Evolutionary conservation across 2,888 invertebrate genomes (phyloP).

Genomic region (Xestia c-nigrum): DNA sequence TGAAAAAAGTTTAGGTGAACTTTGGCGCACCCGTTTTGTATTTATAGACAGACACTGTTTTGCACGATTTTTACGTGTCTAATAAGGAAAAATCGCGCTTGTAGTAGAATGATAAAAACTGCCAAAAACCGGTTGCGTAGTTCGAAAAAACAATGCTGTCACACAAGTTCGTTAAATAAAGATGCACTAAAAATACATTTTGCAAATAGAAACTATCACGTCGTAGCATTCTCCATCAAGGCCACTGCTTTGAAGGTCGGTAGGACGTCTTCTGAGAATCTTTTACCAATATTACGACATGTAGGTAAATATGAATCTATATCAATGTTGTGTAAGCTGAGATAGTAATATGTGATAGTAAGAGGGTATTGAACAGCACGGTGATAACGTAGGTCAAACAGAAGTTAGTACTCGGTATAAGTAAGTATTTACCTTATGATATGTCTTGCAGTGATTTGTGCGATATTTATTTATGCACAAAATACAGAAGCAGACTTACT

Average conservation of each 20-base stretch:
- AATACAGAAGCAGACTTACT: no score
- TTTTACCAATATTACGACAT: conserved; percentile 4
- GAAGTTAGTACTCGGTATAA: neutral
- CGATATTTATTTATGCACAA: neutral
- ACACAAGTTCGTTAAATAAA: neutral
- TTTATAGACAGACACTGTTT: no score
- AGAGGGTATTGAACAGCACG: conserved; percentile 7
- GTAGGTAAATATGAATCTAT: neutral
- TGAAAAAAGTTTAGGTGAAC: no score
- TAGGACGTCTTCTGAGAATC: neutral
- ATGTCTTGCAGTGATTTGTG: neutral
- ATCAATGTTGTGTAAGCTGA: conserved; percentile 18
- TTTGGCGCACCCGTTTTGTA: no score
- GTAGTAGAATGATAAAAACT: no score
- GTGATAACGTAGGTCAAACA: conserved; percentile 26
- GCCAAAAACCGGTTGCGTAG: neutral
- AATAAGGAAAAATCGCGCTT: no score
- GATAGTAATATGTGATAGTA: conserved; percentile 20
- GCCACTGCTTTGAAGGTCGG: conserved; percentile 7
- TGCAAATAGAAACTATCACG: neutral
- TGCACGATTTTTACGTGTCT: no score
- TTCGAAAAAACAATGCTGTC: neutral
- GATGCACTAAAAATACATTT: conserved; percentile 10
- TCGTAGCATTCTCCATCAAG: conserved; percentile 2
- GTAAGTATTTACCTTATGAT: conserved; percentile 3